These are phyloP conservation scores for Eidolon dupreanum DNA, from an alignment of 2,797 vertebrate genomes.

Conservation along the genomic window DNA sequence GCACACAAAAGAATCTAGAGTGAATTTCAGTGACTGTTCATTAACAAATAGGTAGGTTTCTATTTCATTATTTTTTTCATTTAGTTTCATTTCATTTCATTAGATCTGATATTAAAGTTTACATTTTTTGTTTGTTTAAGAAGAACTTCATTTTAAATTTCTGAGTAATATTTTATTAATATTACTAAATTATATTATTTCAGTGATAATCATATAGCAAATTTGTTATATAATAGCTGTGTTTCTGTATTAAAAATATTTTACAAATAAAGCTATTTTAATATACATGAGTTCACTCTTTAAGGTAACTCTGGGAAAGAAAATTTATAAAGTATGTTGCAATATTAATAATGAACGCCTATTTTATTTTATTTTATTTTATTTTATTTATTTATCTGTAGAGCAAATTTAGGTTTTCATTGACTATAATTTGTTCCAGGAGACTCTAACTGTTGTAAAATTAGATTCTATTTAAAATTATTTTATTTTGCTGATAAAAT, in stretches of 20 bases:
- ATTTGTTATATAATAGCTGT: background rate
- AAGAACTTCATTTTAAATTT: conserved; percentile 4
- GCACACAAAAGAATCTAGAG: background rate
- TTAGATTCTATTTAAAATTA: conserved; percentile 45
- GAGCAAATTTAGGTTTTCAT: background rate
- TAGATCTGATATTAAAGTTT: conserved; percentile 17
- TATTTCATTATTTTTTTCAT: conserved; percentile 18
- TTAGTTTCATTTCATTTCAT: background rate
- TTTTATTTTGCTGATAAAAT: conserved; percentile 30
- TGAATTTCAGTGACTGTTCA: background rate
- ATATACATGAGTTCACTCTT: background rate
- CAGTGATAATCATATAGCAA: background rate
- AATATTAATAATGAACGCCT: background rate
- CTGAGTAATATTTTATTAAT: background rate
- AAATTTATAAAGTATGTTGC: background rate
- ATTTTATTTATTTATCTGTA: background rate
- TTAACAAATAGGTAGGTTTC: background rate
- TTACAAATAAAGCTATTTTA: conserved; percentile 27
- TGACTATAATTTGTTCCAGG: conserved; percentile 19
- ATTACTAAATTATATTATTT: background rate
- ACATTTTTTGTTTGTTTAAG: background rate
- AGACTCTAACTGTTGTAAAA: background rate
- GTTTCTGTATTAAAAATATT: conserved; percentile 24
- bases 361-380: background rate
- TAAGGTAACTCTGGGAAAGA: background rate